Evolutionary conservation across 2,797 vertebrate species (phyloP), one percentile per base, ranked within the genome.

Genomic region (Ctenopoma kingsleyae): DNA sequence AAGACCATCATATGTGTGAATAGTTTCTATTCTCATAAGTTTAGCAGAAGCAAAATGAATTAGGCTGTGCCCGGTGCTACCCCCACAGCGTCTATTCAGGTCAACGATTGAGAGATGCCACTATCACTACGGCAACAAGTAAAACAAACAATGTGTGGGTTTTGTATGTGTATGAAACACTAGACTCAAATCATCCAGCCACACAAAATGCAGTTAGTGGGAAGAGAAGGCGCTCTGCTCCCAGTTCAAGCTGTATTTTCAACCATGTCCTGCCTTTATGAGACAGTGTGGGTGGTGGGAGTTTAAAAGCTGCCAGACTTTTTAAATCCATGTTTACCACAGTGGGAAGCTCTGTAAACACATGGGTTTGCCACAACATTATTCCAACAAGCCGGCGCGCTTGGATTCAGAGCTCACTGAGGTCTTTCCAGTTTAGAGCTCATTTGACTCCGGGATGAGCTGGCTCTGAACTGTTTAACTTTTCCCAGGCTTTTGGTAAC

Each of bases 111-210:
- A 89, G 88, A 80, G 86, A 92, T 91, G 90, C 87, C 88, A 88
- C 77, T 73, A 84, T 95, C 84, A 48, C 93, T 63, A 76, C 46
- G 85, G 93, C 91, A 94, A 95, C 93, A 75, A 78, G 87, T 91
- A 71, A 93, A 94, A 95, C 93, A 95, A 95, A 94, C 94, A 95
- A 82, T 81, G 93, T 76, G 90, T 93, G 91, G 89, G 90, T 87
- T 94, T 89, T 90, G 83, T 82, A 70, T 83, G 87, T 70, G 68
- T 85, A 82, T 93, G 93, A 94, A 94, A 94, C 90, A 89, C 87
- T 89, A 94, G 89, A 93, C 85, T 81, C 76, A 71, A 78, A 89
- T 86, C 82, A 82, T 82, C 70, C 81, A 81, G 83, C 87, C 86
- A 60, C 90, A 90, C 87, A 83, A 86, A 89, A 87, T 83, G 74